Conservation (phyloP, 2,113 vertebrate genomes). For the Physeter macrocephalus region DNA sequence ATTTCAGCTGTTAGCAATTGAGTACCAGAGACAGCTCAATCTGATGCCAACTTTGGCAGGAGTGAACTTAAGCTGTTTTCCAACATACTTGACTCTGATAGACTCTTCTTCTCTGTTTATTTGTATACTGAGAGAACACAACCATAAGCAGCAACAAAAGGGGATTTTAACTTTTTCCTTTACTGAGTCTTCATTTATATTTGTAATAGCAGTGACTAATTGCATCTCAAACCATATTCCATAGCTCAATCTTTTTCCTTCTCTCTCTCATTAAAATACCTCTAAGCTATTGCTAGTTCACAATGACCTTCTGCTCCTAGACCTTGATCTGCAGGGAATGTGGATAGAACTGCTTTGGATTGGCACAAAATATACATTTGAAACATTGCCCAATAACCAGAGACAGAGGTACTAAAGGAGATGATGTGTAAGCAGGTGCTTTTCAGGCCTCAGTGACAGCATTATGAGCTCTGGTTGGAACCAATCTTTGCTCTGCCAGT, state of each 20-base stretch:
- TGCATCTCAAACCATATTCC: background rate
- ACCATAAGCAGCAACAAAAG: background rate
- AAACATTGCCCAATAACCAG: background rate
- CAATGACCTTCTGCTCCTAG: constrained; percentile 6
- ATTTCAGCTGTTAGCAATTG: background rate
- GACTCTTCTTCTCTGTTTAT: background rate
- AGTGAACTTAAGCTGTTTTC: constrained; percentile 9
- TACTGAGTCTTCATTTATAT: background rate
- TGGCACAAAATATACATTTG: background rate
- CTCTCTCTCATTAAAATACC: background rate
- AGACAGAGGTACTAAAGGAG: constrained; percentile 1
- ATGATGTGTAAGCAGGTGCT: constrained; percentile 58
- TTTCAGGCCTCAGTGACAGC: constrained; percentile 48
- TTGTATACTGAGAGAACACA: background rate
- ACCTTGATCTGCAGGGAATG: constrained; percentile 18
- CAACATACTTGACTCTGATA: background rate
- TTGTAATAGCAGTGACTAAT: background rate
- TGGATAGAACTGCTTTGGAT: background rate
- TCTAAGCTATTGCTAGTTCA: background rate
- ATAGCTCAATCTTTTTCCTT: background rate
- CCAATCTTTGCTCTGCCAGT: constrained; percentile 25
- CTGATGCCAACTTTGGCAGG: constrained; percentile 19
- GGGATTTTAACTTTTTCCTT: background rate
- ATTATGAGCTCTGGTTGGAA: constrained; percentile 6
- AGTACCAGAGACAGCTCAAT: background rate